Conservation (phyloP, 2,888 invertebrate species). For the Xanthorhoe designata region DNA sequence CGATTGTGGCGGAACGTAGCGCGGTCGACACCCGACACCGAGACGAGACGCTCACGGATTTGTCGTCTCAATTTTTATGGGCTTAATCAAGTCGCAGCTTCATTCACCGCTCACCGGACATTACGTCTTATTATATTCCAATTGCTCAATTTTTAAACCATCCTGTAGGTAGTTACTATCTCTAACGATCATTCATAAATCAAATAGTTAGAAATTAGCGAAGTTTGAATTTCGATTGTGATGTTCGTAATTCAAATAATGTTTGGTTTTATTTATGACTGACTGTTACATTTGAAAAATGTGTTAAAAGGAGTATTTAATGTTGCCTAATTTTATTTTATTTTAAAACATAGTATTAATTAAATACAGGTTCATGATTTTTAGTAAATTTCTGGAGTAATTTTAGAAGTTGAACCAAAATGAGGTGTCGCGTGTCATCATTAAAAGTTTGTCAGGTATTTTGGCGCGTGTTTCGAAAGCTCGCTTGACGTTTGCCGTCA, state of each 20-base stretch:
- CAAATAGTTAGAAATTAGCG: not conserved
- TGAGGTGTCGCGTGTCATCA: conserved; percentile 58
- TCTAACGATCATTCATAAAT: not conserved
- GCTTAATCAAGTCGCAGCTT: too few relatives aligned
- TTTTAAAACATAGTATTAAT: too few relatives aligned
- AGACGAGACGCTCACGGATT: conserved; percentile 17
- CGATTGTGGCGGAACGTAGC: conserved; percentile 18
- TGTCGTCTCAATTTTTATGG: conserved; percentile 1
- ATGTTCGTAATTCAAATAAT: too few relatives aligned
- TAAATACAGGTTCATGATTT: too few relatives aligned
- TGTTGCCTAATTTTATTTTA: too few relatives aligned
- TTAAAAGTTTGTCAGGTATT: conserved; percentile 67
- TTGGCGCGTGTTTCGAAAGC: conserved; percentile 53
- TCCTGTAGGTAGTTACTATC: not conserved
- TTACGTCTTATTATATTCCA: not conserved
- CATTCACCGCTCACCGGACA: too few relatives aligned
- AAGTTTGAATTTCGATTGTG: too few relatives aligned
- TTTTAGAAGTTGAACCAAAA: conserved; percentile 31
- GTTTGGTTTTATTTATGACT: too few relatives aligned
- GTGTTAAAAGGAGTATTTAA: too few relatives aligned
- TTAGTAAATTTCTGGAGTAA: too few relatives aligned
- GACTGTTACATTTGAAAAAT: too few relatives aligned
- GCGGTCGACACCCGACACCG: conserved; percentile 32
- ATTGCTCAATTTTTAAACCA: not conserved
- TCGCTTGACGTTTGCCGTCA: conserved; percentile 49